Conservation (phyloP, 2,888 invertebrate species). For the Rhagophthalmus giganteus region DNA sequence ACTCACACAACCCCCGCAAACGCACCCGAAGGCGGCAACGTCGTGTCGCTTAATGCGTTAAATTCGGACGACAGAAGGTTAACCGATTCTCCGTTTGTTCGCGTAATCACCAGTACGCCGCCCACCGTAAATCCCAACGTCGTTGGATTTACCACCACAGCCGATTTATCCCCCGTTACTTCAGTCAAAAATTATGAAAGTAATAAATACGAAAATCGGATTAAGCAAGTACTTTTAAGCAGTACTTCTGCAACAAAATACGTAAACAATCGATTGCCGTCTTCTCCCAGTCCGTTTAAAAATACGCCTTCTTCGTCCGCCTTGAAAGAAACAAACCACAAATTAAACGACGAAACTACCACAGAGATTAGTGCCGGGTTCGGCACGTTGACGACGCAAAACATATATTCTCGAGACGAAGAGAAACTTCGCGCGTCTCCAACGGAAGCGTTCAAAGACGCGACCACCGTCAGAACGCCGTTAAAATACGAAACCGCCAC, state of each 20-base stretch:
- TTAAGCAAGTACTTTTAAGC: background rate
- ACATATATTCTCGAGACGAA: background rate
- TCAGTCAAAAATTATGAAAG: background rate
- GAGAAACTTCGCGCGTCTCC: background rate
- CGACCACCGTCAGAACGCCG: slow-evolving; percentile 8
- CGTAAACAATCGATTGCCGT: too few species aligned
- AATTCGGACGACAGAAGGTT: too few species aligned
- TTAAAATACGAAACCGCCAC: background rate
- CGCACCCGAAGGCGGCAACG: too few species aligned
- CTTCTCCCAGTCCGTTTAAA: background rate
- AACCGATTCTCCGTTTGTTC: background rate
- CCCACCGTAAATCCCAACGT: background rate
- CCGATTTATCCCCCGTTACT: background rate
- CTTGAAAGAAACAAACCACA: background rate
- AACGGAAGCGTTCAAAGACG: background rate
- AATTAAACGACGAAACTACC: background rate
- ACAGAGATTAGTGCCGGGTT: too few species aligned
- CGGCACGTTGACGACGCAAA: background rate
- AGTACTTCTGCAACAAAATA: background rate
- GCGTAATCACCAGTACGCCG: background rate
- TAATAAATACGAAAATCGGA: background rate
- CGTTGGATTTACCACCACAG: background rate
- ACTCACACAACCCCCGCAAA: too few species aligned
- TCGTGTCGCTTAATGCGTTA: too few species aligned
- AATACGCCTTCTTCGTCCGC: background rate